Evolutionary conservation across 2,797 vertebrate genomes (phyloP).

Genomic region (Myotis planiceps): DNA sequence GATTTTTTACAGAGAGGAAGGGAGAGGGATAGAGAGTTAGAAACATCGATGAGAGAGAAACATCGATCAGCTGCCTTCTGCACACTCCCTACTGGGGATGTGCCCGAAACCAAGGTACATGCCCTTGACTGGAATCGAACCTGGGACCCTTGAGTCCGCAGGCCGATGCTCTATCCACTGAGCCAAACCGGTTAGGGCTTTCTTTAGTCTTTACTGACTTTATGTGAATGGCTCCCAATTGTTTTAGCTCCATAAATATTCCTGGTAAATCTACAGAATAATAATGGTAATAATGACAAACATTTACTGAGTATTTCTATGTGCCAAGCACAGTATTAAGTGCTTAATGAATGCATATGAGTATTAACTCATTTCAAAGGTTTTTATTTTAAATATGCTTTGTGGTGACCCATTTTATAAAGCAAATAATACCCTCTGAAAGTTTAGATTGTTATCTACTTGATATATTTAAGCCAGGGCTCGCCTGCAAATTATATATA

Average conservation of each 20-base stretch:
- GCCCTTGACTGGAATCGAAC: no score
- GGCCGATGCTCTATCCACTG: no score
- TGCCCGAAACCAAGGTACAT: no score
- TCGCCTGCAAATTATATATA: slow-evolving; percentile 14
- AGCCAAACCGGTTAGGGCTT: no score
- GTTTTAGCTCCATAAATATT: slow-evolving; percentile 23
- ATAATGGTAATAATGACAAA: not conserved
- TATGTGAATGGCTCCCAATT: not conserved
- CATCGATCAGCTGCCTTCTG: no score
- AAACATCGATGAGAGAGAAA: no score
- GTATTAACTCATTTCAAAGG: not conserved
- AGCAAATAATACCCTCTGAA: slow-evolving; percentile 31
- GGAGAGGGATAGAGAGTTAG: no score
- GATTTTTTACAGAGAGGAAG: no score
- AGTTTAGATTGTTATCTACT: slow-evolving; percentile 29
- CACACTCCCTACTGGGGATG: no score
- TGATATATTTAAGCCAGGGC: slow-evolving; percentile 9
- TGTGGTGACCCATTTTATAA: slow-evolving; percentile 7
- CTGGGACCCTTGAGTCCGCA: no score
- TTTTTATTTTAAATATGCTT: slow-evolving; percentile 17
- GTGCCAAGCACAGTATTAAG: not conserved
- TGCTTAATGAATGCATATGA: not conserved
- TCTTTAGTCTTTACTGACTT: not conserved
- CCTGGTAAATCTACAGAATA: not conserved
- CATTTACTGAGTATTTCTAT: not conserved